These are phyloP conservation scores for Oncorhynchus masou DNA, from an alignment of 2,113 vertebrate species.

Conservation along the genomic window DNA sequence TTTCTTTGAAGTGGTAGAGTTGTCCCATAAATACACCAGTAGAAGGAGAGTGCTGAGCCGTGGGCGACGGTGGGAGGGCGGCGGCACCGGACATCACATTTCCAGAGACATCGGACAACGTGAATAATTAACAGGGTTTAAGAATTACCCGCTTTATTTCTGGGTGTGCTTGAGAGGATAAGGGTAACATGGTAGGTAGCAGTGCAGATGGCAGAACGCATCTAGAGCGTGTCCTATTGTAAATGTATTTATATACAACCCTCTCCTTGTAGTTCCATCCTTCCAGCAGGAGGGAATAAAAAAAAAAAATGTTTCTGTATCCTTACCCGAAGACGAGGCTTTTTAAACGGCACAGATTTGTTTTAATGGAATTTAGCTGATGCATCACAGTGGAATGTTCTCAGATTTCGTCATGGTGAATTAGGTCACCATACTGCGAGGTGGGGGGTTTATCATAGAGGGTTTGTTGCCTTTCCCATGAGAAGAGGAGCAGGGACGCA, in stretches of 20 bases:
- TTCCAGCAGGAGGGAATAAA: background rate
- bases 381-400: background rate
- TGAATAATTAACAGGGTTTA: slow-evolving; percentile 57
- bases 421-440: background rate
- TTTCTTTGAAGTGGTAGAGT: slow-evolving; percentile 53
- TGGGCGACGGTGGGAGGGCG: slow-evolving; percentile 37
- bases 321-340: background rate
- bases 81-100: slow-evolving; percentile 31
- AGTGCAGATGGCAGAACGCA: background rate
- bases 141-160: slow-evolving; percentile 21
- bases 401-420: background rate
- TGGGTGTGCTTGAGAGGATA: background rate
- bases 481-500: background rate
- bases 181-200: background rate
- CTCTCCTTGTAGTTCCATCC: background rate
- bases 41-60: slow-evolving; percentile 24
- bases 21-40: slow-evolving; percentile 40
- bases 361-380: background rate
- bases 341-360: background rate
- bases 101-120: slow-evolving; percentile 42
- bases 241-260: background rate
- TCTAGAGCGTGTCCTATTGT: background rate
- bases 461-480: background rate
- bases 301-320: too few relatives aligned
- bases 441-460: background rate